These are phyloP conservation scores for Luehdorfia chinensis DNA, from an alignment of 1,140 invertebrate genomes.

Conservation along the genomic window DNA sequence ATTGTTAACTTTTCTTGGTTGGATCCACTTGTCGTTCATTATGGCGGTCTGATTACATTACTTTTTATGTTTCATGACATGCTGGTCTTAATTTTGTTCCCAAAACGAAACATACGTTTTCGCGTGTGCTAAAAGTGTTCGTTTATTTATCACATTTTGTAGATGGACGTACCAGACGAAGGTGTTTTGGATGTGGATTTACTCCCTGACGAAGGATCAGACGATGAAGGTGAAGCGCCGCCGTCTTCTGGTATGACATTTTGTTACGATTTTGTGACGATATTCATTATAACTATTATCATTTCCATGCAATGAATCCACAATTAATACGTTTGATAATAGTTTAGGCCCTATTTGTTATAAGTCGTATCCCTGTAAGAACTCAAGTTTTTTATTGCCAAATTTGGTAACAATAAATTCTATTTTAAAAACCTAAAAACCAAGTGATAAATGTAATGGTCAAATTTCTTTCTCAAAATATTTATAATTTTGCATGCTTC, in stretches of 20 bases:
- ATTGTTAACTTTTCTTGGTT: constrained; percentile 43
- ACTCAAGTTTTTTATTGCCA: too few relatives aligned
- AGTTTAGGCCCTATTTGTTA: too few relatives aligned
- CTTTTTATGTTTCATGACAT: constrained; percentile 30
- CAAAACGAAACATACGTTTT: constrained; percentile 24
- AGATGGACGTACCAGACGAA: constrained; percentile 72
- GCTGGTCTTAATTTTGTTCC: constrained; percentile 41
- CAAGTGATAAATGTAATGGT: too few relatives aligned
- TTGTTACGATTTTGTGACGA: constrained; percentile 16
- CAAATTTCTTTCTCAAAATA: too few relatives aligned
- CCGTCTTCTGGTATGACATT: constrained; percentile 63
- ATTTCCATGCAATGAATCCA: too few relatives aligned
- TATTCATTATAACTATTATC: too few relatives aligned
- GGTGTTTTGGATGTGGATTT: constrained; percentile 69
- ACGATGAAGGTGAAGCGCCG: constrained; percentile 71
- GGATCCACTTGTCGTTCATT: constrained; percentile 67
- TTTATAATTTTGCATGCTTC: too few relatives aligned
- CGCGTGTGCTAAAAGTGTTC: constrained; percentile 18
- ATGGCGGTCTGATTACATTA: constrained; percentile 70
- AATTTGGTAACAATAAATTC: too few relatives aligned
- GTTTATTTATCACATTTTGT: constrained; percentile 29
- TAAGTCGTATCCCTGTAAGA: too few relatives aligned
- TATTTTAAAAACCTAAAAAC: too few relatives aligned
- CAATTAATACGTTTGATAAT: too few relatives aligned
- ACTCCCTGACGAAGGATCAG: constrained; percentile 70